Conservation (phyloP, 2,797 vertebrate genomes). For the Acrossocheilus wenchowensis region DNA sequence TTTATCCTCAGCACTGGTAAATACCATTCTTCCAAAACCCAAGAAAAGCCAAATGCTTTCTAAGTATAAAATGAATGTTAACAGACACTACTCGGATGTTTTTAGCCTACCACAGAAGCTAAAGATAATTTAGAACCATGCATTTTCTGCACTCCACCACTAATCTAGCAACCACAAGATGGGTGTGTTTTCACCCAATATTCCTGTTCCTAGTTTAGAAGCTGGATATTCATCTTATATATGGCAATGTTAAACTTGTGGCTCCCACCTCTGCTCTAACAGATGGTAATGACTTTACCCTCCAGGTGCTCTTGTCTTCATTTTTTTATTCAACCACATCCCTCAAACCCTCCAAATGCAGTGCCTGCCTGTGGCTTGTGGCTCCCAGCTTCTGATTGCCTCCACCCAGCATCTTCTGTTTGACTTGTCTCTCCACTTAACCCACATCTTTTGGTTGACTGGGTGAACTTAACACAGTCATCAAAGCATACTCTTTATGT, state of each 20-base stretch:
- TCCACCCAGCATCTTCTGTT: constrained; percentile 58
- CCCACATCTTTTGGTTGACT: constrained; percentile 65
- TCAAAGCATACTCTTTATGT: constrained; percentile 62
- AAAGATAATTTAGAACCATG: constrained; percentile 67
- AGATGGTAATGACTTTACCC: constrained; percentile 56
- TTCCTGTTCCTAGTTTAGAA: constrained; percentile 69
- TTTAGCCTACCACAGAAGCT: constrained; percentile 69
- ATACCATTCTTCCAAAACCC: constrained; percentile 56
- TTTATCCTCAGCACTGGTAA: constrained; percentile 52
- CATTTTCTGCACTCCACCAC: constrained; percentile 69
- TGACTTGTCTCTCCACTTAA: constrained; percentile 66
- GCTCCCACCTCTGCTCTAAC: constrained; percentile 47
- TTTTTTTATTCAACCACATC: constrained; percentile 35
- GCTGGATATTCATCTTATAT: constrained; percentile 61
- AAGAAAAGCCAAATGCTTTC: constrained; percentile 63
- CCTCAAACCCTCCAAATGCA: constrained; percentile 35
- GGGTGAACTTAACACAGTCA: constrained; percentile 60
- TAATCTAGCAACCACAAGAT: constrained; percentile 69
- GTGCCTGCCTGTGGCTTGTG: constrained; percentile 63
- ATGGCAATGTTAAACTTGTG: constrained; percentile 61
- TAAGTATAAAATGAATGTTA: constrained; percentile 58
- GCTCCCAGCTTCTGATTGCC: constrained; percentile 63
- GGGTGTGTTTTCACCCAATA: constrained; percentile 79
- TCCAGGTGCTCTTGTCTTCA: constrained; percentile 49
- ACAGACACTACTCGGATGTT: constrained; percentile 62